phyloP scores from a whole-genome alignment of 2,113 vertebrate genomes.

The Onychostruthus taczanowskii region DNA sequence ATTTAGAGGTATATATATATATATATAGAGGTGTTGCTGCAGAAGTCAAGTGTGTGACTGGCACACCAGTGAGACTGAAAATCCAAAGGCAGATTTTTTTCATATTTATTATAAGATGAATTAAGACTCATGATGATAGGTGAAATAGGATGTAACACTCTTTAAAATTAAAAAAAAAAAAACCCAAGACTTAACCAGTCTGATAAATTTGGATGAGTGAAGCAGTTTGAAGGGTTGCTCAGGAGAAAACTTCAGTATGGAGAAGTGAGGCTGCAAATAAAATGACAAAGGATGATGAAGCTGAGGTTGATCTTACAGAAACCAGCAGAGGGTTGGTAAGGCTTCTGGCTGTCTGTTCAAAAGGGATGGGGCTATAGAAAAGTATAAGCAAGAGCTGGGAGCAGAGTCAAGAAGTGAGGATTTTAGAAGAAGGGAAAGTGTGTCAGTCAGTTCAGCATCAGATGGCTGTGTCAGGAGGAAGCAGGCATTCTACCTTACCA shows the following conservation, averaged over 20 bases:
- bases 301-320: background rate
- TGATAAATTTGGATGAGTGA: background rate
- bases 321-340: background rate
- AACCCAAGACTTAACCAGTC: background rate
- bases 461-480: background rate
- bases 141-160: background rate
- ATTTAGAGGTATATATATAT: background rate
- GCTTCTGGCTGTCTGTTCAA: background rate
- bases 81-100: background rate
- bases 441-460: background rate
- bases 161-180: background rate
- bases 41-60: background rate
- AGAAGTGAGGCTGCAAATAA: background rate
- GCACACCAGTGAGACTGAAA: background rate
- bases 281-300: background rate
- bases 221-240: background rate
- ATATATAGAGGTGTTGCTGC: background rate
- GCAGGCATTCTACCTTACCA: background rate
- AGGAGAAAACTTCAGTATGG: background rate
- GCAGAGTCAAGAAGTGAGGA: background rate
- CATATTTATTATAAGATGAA: fast-evolving
- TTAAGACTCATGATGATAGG: background rate
- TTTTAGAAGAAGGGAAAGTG: background rate
- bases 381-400: background rate
- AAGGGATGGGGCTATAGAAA: background rate